Base-by-base conservation (phyloP, 2,797 vertebrate genomes). In the Sebastes aleutianus region DNA sequence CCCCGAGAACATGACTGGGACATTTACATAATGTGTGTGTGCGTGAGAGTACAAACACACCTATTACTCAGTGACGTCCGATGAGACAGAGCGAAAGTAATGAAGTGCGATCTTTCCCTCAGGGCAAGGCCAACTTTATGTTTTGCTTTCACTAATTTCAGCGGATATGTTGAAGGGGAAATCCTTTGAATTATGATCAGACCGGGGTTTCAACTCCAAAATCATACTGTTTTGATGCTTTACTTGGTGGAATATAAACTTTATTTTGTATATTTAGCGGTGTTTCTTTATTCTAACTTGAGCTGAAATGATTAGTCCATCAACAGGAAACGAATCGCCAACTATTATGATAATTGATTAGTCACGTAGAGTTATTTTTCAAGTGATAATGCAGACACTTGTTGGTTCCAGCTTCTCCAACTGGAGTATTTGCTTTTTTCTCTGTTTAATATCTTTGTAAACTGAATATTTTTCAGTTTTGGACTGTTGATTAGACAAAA, bases 11-110 rank as follows among this genome's bases (percentile, higher is more conserved):
- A 77, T n/a, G 68, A 76, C 39, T 1, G 8, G 71, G 57, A 85
- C 85, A 70, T 89, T 88, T 89, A 86, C 59, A 79, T 89, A 82
- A 85, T 70, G 32, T 71, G 53, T 71, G 53, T 16, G 9, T 29
- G 34, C 8, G 27, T 31, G 73, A 32, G 61, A 14, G 53, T 57
- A n/a, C 57, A 73, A 64, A 29, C 26, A 29, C 61, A 34, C 0
- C 29, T n/a, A 67, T 57, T 27, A 66, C 67, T 59, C 4, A 56
- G 18, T 47, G 27, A 74, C 39, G 14, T 34, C 57, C 16, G 9
- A 1, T 71, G 32, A 56, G 29, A 62, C 27, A n/a, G 22, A 78
- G 24, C 8, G 24, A 32, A 56, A 57, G 63, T 43, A 13, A 43
- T 47, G 0, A 31, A 4, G 5, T 58, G n/a, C 2, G 31, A n/a